Base-by-base conservation (phyloP, 2,113 vertebrate species). In the Copsychus sechellarum region DNA sequence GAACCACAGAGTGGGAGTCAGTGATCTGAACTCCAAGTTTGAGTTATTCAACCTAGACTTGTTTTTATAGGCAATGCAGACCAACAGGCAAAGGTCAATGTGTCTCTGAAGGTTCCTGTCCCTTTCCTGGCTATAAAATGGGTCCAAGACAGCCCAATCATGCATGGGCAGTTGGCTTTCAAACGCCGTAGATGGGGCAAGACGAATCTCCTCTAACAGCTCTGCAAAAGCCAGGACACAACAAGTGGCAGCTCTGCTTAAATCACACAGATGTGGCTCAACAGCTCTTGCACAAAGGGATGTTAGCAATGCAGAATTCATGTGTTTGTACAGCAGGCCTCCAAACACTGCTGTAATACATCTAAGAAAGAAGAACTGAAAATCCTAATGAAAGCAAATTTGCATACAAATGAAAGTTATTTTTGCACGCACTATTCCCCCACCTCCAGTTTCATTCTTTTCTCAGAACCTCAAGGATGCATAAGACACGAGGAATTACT, bases 361-460 rank as follows among this genome's bases (percentile, higher is more conserved):
- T 86, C 64, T 96, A 83, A 93, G 79, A 94, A 88, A 83, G 67
- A 95, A 92, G 88, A 91, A 88, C 82, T 78, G 74, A 93, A 96
- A 95, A 83, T 78, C 92, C 92, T 96, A 94, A 93, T 94, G 90
- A 92, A 97, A 93, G 76, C 28, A 94, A 74, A 96, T 95, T 95
- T 96, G 90, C 94, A 96, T 96, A 94, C 82, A 96, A 96, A 96
- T 97, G 79, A 90, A 96, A 94, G 93, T 96, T 95, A 88, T 95
- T 95, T 97, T 93, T 94, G 79, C 58, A 66, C 1, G 10, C 42
- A 33, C 76, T 95, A 86, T 94, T 93, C 85, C 79, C 94, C 76
- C 93, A 92, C 58, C 93, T 95, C 76, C 67, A 94, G 74, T 93
- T 96, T 93, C 76, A 77, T 72, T 82, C 67, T 93, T 42, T 70